Percentiles rank a stretch among this genome's conserved stretches.
phyloP scores from a whole-genome alignment of 2,113 vertebrate genomes.

The Tetraodon nigroviridis region DNA sequence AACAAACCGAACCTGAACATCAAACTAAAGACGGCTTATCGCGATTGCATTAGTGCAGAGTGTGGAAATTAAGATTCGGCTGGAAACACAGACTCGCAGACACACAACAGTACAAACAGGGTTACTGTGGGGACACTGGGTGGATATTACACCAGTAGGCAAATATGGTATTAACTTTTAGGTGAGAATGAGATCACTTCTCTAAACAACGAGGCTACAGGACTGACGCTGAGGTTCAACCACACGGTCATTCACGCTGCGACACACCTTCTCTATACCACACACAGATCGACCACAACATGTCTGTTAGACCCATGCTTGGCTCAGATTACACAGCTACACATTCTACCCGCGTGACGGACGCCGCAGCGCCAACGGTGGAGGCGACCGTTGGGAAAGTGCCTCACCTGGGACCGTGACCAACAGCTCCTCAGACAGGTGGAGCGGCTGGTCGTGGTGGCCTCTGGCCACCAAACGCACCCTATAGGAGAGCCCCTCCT shows the following conservation, averaged over 20 bases:
- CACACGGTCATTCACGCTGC: conserved; percentile 43
- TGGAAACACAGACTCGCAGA: conserved; percentile 11
- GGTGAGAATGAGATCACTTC: conserved; percentile 21
- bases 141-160: conserved; percentile 21
- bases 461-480: conserved; percentile 88
- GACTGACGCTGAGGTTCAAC: conserved; percentile 14
- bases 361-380: conserved; percentile 23
- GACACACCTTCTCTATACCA: conserved; percentile 23
- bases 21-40: not conserved
- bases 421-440: conserved; percentile 85
- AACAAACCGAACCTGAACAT: not conserved
- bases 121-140: conserved; percentile 27
- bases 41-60: conserved; percentile 19
- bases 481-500: conserved; percentile 89
- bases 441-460: conserved; percentile 77
- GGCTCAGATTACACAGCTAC: conserved; percentile 16
- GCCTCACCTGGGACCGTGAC: conserved; percentile 94
- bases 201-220: conserved; percentile 10
- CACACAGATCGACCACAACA: conserved; percentile 33
- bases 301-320: conserved; percentile 40
- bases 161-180: conserved; percentile 16
- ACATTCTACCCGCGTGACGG: conserved; percentile 28
- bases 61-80: conserved; percentile 2
- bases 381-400: conserved; percentile 35
- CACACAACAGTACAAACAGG: conserved; percentile 16